Evolutionary conservation across 2,113 vertebrate species (phyloP).

Genomic region (Diadophis punctatus): DNA sequence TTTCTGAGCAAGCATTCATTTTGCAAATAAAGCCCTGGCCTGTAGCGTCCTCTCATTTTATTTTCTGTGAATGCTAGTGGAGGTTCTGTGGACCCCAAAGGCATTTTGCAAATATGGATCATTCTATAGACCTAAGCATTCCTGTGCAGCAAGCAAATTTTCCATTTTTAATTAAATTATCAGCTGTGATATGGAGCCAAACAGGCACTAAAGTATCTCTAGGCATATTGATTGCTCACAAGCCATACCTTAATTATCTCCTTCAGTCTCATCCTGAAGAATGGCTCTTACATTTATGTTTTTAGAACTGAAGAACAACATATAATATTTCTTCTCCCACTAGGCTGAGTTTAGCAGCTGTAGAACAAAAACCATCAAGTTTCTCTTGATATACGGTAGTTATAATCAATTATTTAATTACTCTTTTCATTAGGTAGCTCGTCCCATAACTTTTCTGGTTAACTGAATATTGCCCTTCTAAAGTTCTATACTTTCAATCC

Average conservation of each 20-base stretch:
- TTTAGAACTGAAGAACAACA: slow-evolving; percentile 7
- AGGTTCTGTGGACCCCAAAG: not conserved
- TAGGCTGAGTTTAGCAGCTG: slow-evolving; percentile 15
- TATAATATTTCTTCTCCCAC: slow-evolving; percentile 9
- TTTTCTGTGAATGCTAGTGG: not conserved
- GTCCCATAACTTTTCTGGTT: slow-evolving; percentile 23
- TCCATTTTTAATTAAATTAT: not conserved
- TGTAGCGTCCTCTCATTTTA: not conserved
- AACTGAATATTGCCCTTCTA: slow-evolving; percentile 32
- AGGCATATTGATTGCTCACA: not conserved
- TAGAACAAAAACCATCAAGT: slow-evolving; percentile 19
- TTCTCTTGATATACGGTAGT: not conserved
- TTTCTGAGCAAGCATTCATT: not conserved
- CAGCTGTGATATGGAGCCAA: not conserved
- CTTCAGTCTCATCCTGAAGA: not conserved
- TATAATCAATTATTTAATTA: slow-evolving; percentile 21
- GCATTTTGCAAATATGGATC: not conserved
- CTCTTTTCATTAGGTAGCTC: slow-evolving; percentile 18
- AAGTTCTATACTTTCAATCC: slow-evolving; percentile 48
- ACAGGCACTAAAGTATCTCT: not conserved
- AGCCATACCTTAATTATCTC: not conserved
- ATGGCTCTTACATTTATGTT: not conserved
- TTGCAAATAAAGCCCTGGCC: not conserved
- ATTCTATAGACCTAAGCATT: not conserved
- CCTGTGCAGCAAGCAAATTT: not conserved